Conservation (phyloP, 2,888 invertebrate species). For the Argyresthia albistria region DNA sequence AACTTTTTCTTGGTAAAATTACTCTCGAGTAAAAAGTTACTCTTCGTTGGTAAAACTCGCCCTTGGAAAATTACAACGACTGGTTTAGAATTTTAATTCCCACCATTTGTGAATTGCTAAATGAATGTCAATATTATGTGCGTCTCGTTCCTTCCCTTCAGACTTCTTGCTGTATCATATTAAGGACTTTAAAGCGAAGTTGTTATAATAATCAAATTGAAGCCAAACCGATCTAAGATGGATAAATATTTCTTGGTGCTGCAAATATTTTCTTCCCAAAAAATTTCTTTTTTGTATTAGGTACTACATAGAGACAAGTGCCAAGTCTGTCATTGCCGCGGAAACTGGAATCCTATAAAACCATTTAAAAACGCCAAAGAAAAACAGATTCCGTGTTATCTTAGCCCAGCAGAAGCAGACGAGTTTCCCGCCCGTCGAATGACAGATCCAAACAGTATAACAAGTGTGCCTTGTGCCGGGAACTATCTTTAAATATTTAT, state of each 20-base stretch:
- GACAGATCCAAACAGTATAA: conserved; percentile 67
- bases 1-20: no score
- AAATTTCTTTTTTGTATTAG: background rate
- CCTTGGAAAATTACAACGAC: no score
- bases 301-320: background rate
- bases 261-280: no score
- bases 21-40: no score
- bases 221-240: background rate
- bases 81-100: no score
- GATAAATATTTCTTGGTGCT: background rate
- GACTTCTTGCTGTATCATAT: no score
- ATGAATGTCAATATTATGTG: no score
- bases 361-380: background rate
- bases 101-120: no score
- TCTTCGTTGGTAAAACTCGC: no score
- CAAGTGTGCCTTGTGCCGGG: conserved; percentile 49
- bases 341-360: background rate
- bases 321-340: background rate
- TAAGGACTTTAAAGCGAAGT: no score
- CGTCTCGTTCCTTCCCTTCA: no score
- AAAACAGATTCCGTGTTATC: background rate
- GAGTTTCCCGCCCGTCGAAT: conserved; percentile 38
- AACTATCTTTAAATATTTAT: conserved; percentile 68
- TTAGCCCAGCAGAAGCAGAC: conserved; percentile 4
- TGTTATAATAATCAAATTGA: no score